Evolutionary conservation across 2,888 invertebrate genomes (phyloP).

Genomic region (Agrotis clavis): DNA sequence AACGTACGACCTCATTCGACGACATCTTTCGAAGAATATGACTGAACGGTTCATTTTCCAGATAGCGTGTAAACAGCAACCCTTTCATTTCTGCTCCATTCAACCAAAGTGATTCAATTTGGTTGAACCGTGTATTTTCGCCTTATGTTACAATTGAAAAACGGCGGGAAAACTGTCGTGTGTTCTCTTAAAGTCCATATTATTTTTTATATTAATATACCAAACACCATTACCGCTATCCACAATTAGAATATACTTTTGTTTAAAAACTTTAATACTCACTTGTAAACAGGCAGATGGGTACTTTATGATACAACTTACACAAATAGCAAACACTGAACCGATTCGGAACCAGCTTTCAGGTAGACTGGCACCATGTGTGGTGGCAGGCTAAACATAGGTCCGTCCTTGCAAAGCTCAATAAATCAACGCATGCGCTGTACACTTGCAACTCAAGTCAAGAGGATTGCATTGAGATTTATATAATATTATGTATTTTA

Average conservation of each 20-base stretch:
- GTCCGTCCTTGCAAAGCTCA: neutral
- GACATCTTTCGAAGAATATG: no score
- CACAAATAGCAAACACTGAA: neutral
- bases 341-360: neutral
- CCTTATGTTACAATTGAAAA: neutral
- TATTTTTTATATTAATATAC: neutral
- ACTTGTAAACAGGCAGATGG: neutral
- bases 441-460: neutral
- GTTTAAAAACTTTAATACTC: neutral
- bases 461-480: no score
- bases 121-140: no score
- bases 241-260: neutral
- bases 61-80: no score
- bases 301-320: neutral
- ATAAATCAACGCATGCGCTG: conserved; percentile 22
- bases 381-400: no score
- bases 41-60: no score
- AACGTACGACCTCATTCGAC: no score
- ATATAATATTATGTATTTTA: no score
- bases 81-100: no score
- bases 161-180: neutral
- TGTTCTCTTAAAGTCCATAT: no score
- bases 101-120: no score
- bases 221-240: neutral
- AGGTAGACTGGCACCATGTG: neutral